A percentile compares a stretch with the other conserved stretches of the same genome.
Evolutionary conservation across 2,797 vertebrate species (phyloP).

Genomic region (Bucorvus abyssinicus): DNA sequence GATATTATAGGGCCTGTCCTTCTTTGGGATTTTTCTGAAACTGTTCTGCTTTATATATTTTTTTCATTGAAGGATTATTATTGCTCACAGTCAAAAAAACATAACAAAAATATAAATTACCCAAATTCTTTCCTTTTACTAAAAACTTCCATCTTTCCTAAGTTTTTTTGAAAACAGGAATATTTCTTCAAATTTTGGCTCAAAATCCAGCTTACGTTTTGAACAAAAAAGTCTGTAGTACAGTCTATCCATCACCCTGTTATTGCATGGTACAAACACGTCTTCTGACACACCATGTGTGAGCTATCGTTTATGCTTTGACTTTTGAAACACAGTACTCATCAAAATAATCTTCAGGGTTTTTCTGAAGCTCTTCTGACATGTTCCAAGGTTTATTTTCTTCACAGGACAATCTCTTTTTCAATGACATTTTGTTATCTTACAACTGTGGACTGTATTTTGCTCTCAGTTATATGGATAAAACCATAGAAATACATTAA

Average conservation of each 20-base stretch:
- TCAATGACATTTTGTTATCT: neutral
- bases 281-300: neutral
- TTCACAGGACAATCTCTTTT: neutral
- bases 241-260: neutral
- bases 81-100: neutral
- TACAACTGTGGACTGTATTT: neutral
- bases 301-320: neutral
- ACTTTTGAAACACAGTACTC: neutral
- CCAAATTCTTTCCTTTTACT: neutral
- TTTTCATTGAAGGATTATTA: neutral
- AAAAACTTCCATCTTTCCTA: neutral
- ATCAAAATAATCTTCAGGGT: neutral
- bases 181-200: constrained; percentile 38
- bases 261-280: neutral
- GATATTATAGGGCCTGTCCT: neutral
- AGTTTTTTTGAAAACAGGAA: neutral
- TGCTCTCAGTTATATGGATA: neutral
- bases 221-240: neutral
- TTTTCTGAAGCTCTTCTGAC: neutral
- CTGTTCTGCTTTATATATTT: neutral
- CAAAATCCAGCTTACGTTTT: neutral
- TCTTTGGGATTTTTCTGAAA: neutral
- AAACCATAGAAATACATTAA: neutral
- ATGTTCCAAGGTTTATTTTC: neutral
- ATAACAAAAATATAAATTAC: neutral